Evolutionary conservation across 2,888 invertebrate species (phyloP).

Genomic region (Plebejus melissa): DNA sequence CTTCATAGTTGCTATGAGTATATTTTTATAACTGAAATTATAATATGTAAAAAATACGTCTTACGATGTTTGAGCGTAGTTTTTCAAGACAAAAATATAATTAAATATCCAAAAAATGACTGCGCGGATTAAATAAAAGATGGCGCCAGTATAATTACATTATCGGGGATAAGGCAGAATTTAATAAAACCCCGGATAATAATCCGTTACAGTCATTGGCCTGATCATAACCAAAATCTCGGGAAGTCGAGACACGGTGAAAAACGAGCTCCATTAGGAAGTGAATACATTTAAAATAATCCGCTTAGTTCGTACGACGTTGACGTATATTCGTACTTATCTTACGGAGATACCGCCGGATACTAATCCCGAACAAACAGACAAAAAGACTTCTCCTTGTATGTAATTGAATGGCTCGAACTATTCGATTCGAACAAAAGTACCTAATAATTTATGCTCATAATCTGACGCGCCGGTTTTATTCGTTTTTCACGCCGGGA

Average conservation of each 20-base stretch:
- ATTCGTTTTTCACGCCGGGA: slow-evolving; percentile 63
- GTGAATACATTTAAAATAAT: slow-evolving; percentile 80
- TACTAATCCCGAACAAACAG: slow-evolving; percentile 78
- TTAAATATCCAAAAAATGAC: not conserved
- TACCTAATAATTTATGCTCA: slow-evolving; percentile 76
- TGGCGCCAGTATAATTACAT: slow-evolving; percentile 18
- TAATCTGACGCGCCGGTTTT: slow-evolving; percentile 71
- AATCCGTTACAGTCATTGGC: slow-evolving; percentile 72
- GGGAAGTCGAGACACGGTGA: slow-evolving; percentile 71
- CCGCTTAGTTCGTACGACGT: slow-evolving; percentile 77
- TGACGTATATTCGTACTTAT: slow-evolving; percentile 80
- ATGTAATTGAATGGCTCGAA: slow-evolving; percentile 69
- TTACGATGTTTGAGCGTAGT: not conserved
- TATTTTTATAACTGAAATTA: too few relatives aligned
- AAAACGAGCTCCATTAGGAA: slow-evolving; percentile 79
- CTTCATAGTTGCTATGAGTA: not conserved
- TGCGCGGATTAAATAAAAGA: not conserved
- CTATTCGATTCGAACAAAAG: slow-evolving; percentile 72
- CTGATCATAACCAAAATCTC: slow-evolving; percentile 77
- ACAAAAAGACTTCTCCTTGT: slow-evolving; percentile 76
- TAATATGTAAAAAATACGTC: too few relatives aligned
- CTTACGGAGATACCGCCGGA: slow-evolving; percentile 77
- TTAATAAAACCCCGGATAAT: slow-evolving; percentile 63
- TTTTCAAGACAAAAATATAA: not conserved
- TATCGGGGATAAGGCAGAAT: slow-evolving; percentile 44